Evolutionary conservation across 2,113 vertebrate species (phyloP), one percentile per base, ranked within the genome.

Genomic region (Catharus fuscescens): DNA sequence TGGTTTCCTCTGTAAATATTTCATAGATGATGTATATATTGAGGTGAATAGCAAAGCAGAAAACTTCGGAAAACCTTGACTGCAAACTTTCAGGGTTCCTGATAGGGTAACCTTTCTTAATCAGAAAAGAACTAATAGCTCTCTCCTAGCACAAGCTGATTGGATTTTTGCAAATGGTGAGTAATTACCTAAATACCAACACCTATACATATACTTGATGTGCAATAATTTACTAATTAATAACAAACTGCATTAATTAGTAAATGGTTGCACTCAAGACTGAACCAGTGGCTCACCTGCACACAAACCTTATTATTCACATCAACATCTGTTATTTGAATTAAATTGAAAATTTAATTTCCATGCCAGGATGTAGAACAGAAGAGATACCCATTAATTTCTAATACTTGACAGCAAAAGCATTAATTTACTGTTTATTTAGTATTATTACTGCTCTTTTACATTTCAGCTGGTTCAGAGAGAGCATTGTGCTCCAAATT

Each of bases 1-100:
- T 93, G 69, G 36, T 79, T 92, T 91, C 56, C 61, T 94, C 53
- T 71, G 80, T 89, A 87, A 90, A 94, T 94, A 74, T 93, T 94
- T 92, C 81, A 93, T 79, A 66, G 72, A 19, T 91, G 50, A 74
- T 78, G 77, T 47, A 59, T 80, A 54, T 69, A 62, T 70, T 28
- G 34, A 70, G 62, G 78, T 21, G 56, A 65, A 66, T 59, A 62
- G 48, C 0, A 0, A 86, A 78, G 34, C 36, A 88, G 56, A 69
- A 82, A 77, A 78, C 76, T 90, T 83, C 5, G 47, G 73, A 72
- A 92, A 83, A 23, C 16, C 36, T 64, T 56, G 34, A 36, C 64
- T 50, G 36, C 67, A 83, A 83, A 80, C 44, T 92, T 64, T 15
- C 10, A 9, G 12, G 23, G 38, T 9, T 92, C 28, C 59, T 56